Evolutionary conservation across 2,888 invertebrate genomes (phyloP).

Genomic region (Acholoe squamosa): DNA sequence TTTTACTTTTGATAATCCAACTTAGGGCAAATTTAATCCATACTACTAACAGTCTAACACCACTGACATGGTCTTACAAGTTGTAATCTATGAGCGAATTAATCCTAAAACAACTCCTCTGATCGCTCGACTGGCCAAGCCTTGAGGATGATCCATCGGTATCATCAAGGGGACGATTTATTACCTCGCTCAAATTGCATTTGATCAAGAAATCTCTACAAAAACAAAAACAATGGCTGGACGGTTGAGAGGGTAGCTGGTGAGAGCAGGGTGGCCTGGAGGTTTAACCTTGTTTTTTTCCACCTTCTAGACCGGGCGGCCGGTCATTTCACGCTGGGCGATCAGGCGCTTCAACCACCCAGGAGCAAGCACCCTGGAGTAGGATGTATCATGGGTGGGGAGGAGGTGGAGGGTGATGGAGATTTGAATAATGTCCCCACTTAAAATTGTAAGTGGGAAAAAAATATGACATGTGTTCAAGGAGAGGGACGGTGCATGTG

Average conservation of each 20-base stretch:
- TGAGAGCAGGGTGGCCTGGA: neutral
- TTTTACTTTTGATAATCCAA: no score
- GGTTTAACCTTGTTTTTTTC: neutral
- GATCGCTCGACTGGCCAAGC: no score
- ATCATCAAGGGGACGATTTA: neutral
- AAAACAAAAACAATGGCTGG: neutral
- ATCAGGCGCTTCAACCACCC: neutral
- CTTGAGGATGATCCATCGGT: neutral
- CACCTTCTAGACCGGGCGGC: neutral
- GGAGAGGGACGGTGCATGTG: no score
- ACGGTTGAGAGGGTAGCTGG: neutral
- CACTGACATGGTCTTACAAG: no score
- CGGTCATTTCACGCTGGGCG: slow-evolving; percentile 12
- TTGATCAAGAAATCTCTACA: neutral
- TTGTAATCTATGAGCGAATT: no score
- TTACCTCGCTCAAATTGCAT: neutral
- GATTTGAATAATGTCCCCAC: no score
- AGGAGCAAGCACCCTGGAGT: neutral
- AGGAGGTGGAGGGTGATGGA: no score
- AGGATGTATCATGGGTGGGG: neutral
- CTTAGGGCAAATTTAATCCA: no score
- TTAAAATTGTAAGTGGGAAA: no score
- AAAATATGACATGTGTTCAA: no score
- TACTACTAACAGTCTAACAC: no score
- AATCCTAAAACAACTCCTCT: no score